Base-by-base conservation (phyloP, 2,888 invertebrate species). In the Nephrotoma flavescens region DNA sequence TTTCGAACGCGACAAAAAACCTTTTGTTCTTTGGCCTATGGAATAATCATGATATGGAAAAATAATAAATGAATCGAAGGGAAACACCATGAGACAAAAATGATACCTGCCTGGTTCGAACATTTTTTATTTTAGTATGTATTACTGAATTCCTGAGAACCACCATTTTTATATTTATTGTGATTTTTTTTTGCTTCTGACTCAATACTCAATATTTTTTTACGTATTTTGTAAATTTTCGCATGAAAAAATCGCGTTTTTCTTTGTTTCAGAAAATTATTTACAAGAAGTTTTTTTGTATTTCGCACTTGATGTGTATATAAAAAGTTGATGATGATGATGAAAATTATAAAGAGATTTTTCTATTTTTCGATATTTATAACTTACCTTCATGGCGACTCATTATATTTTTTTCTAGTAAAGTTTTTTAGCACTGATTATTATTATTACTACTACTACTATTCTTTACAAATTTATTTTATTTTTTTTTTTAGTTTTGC, bases 301-400 rank as follows among this genome's bases (percentile, higher is more conserved):
- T 71, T 71, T 71, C 6, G 52, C 52, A 15, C 12, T 47, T 47
- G 4, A 57, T 57, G 31, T 12, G 31, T 71, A 31, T 31, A 71
- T 71, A 31, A 71, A 71, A 71, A 31, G 0, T 31, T 71, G 71
- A 71, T 71, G 71, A 52, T 52, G 52, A 71, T 71, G 71, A 71
- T 71, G 71, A 71, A 71, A 71, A 71, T 71, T 31, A 71, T 71
- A 71, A 71, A 71, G 71, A 71, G 71, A 71, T 15, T 52, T 71
- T 71, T 71, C 31, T 71, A 31, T 71, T 71, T 31, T 71, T 71
- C 71, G 71, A 31, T 71, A 71, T 71, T 71, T 71, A 31, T 71
- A 71, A 71, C 71, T 96, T 96, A 95, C 98, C 98, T 95, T 97
- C 97, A 96, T 97, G 97, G 94, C 96, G 96, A 95, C 96, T 97